These are phyloP conservation scores for Nestor notabilis DNA, from an alignment of 2,113 vertebrate genomes.

Conservation along the genomic window DNA sequence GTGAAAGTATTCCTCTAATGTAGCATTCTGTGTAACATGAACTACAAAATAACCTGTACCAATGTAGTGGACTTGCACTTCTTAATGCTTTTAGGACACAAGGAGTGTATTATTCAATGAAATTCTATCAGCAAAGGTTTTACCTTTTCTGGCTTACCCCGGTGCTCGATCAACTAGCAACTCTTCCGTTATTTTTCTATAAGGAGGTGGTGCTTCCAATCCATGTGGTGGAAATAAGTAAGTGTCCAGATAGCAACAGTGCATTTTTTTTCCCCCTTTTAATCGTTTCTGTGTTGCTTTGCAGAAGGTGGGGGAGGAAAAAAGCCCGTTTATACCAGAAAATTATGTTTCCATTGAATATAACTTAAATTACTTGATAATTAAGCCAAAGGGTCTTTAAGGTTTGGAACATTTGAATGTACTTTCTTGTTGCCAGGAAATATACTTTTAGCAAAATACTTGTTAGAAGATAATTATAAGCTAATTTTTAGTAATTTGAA, in stretches of 20 bases:
- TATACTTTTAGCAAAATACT: constrained; percentile 7
- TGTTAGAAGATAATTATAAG: constrained; percentile 20
- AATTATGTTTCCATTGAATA: neutral
- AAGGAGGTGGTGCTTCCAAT: neutral
- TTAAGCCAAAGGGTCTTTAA: neutral
- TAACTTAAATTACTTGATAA: neutral
- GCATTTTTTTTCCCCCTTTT: neutral
- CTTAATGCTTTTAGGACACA: neutral
- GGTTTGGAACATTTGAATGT: neutral
- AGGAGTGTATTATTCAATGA: neutral
- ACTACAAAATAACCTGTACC: neutral
- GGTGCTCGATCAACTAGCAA: neutral
- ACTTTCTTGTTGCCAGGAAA: neutral
- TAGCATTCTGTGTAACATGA: neutral
- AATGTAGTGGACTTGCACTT: neutral
- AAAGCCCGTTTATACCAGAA: neutral
- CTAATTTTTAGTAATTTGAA: constrained; percentile 52
- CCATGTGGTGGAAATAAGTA: neutral
- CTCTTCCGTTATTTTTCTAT: neutral
- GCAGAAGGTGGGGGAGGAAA: accelerated
- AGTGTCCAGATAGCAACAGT: neutral
- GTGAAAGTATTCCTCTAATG: neutral
- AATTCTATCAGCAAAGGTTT: neutral
- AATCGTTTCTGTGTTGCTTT: neutral
- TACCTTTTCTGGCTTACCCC: neutral